Conservation (phyloP, 2,797 vertebrate genomes). For the Lagodon rhomboides region DNA sequence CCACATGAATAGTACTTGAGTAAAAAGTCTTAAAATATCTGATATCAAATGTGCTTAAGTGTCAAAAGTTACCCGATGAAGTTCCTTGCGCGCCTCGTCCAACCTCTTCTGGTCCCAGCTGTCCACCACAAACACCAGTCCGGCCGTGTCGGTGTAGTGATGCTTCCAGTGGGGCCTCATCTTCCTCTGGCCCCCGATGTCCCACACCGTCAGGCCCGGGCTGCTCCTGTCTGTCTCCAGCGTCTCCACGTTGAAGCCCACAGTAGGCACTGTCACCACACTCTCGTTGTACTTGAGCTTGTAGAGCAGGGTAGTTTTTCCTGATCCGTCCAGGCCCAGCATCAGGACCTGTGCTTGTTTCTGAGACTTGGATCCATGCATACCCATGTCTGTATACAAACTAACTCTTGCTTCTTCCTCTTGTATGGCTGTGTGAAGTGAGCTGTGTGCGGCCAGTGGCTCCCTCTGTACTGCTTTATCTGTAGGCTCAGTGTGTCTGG, state of each 20-base stretch:
- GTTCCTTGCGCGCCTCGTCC: slow-evolving; percentile 87
- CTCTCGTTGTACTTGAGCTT: slow-evolving; percentile 88
- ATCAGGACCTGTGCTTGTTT: slow-evolving; percentile 88
- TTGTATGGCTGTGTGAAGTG: slow-evolving; percentile 22
- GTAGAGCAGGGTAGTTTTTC: slow-evolving; percentile 93
- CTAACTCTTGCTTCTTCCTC: slow-evolving; percentile 1
- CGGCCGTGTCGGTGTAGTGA: slow-evolving; percentile 86
- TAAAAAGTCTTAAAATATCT: no score
- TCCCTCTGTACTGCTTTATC: slow-evolving; percentile 35
- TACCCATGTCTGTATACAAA: slow-evolving; percentile 83
- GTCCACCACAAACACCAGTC: slow-evolving; percentile 91
- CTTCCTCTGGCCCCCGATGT: slow-evolving; percentile 92
- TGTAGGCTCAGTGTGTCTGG: slow-evolving; percentile 43
- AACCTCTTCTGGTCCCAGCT: slow-evolving; percentile 85
- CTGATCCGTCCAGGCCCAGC: slow-evolving; percentile 90
- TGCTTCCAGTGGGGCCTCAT: slow-evolving; percentile 90
- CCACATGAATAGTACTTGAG: no score
- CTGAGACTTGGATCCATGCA: slow-evolving; percentile 81
- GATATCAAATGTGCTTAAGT: no score
- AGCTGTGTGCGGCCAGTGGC: slow-evolving; percentile 17
- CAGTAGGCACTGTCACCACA: slow-evolving; percentile 89
- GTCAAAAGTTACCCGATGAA: slow-evolving; percentile 80
- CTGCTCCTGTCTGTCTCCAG: slow-evolving; percentile 81
- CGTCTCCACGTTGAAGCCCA: slow-evolving; percentile 95
- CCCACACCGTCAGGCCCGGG: slow-evolving; percentile 89